A percentile compares a stretch with the other conserved stretches of the same genome.
These are phyloP conservation scores for Zaprionus ghesquierei DNA, from an alignment of 1,140 invertebrate species.

Conservation along the genomic window DNA sequence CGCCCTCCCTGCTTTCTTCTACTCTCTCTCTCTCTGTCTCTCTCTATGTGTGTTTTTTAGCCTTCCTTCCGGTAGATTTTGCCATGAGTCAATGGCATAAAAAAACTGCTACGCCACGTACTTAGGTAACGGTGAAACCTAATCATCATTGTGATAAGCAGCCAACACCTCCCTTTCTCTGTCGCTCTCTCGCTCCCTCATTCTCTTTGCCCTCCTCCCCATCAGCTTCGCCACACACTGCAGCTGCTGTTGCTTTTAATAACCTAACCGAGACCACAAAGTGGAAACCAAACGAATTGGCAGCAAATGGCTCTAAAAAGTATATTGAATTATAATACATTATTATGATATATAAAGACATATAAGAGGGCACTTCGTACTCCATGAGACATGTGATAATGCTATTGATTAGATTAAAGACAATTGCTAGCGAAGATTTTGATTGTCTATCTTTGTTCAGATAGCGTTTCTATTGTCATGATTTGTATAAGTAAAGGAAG, in stretches of 20 bases:
- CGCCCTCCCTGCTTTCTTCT: not conserved
- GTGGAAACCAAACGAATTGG: not conserved
- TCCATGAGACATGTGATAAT: not conserved
- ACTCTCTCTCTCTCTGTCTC: not conserved
- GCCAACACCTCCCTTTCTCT: not conserved
- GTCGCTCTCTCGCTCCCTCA: not conserved
- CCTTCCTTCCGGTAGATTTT: conserved; percentile 52
- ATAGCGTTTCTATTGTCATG: not conserved
- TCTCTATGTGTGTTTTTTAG: not conserved
- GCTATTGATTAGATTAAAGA: not conserved
- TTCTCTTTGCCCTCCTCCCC: not conserved
- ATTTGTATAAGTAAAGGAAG: not conserved
- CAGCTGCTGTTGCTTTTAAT: not conserved
- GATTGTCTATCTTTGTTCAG: not conserved
- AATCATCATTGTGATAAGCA: conserved; percentile 29
- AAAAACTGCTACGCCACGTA: conserved; percentile 39
- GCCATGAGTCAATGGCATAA: conserved; percentile 57
- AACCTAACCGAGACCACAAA: conserved; percentile 4
- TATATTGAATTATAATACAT: not conserved
- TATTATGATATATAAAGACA: not conserved
- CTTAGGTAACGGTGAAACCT: conserved; percentile 26
- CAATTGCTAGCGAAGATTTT: not conserved
- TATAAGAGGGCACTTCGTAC: not conserved
- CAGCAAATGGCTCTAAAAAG: not conserved
- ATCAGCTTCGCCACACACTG: not conserved